Evolutionary conservation across 92 coral and sea anemone genomes (phyloP).

Genomic region (Phenganax marumi): DNA sequence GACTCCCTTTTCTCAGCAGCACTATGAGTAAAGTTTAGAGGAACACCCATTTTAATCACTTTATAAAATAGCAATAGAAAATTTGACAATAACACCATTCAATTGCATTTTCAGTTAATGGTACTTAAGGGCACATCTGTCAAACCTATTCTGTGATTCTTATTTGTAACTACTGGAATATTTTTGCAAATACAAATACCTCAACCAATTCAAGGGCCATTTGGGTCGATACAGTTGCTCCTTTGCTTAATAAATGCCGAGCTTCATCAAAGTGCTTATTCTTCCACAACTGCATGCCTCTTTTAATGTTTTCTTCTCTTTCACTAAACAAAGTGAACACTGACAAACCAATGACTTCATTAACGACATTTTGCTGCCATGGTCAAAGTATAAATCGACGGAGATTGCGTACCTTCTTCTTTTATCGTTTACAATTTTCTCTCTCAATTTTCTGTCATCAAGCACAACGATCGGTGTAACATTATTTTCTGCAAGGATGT

Average conservation of each 20-base stretch:
- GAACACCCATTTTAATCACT: neutral
- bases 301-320: slow-evolving; percentile 9
- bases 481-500: neutral
- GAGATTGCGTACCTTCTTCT: neutral
- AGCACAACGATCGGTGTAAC: slow-evolving; percentile 4
- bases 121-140: too few relatives aligned
- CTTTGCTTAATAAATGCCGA: neutral
- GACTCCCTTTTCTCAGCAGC: slow-evolving; percentile 1
- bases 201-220: slow-evolving; percentile 5
- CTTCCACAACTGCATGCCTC: slow-evolving; percentile 6
- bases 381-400: too few relatives aligned
- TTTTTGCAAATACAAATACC: slow-evolving; percentile 1
- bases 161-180: neutral
- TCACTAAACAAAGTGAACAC: neutral
- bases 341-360: too few relatives aligned
- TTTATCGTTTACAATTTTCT: slow-evolving; percentile 11
- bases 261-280: slow-evolving; percentile 3
- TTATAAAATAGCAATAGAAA: too few relatives aligned
- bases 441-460: neutral
- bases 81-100: too few relatives aligned
- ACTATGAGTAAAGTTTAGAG: neutral
- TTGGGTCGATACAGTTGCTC: slow-evolving; percentile 18
- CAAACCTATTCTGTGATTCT: too few relatives aligned
- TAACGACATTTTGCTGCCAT: too few relatives aligned
- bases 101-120: too few relatives aligned